Base-by-base conservation (phyloP, 2,113 vertebrate genomes). In the Pangasianodon gigas region DNA sequence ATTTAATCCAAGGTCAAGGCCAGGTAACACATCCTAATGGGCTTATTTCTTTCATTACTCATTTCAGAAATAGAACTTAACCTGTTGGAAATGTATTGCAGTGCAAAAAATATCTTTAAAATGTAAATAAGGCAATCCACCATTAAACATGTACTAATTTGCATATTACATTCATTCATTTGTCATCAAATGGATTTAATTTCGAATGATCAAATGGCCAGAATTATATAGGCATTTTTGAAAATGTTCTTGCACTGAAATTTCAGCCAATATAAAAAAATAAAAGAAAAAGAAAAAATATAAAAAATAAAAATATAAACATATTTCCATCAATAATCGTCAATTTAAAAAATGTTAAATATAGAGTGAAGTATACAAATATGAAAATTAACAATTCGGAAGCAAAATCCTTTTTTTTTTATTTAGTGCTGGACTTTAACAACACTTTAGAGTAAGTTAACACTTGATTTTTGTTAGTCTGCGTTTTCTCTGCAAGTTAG, bases 101-200 rank as follows among this genome's bases (percentile, higher is more conserved):
- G 52, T 32, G 80, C 81, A 84, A 62, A 16, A 75, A 75, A 10
- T 6, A 80, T 11, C 6, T 32, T 54, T 81, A 54, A 81, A 82
- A 41, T 56, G 54, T 41, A 84, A 41, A 58, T 58, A 24, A 37
- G 48, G 13, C 4, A 18, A 82, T 82, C 11, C 0, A 11, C 19
- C 29, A 58, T 84, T 84, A 84, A 60, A 58, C 54, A 0, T 60
- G 54, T 82, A 10, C 16, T 82, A 1, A 56, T 82, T 82, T 37
- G 51, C 80, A 82, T 82, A 54, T 26, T 84, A 84, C 81, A 84
- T 84, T 41, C 54, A 83, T 24, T 83, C 52, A 58, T 32, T 82
- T 32, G 79, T 41, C 54, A 37, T 58, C 37, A 44, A 58, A 26
- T 26, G 18, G 32, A 41, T 84, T 84, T 41, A 26, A 84, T 19